phyloP scores from a whole-genome alignment of 2,888 invertebrate species.

The Zelleria hepariella region DNA sequence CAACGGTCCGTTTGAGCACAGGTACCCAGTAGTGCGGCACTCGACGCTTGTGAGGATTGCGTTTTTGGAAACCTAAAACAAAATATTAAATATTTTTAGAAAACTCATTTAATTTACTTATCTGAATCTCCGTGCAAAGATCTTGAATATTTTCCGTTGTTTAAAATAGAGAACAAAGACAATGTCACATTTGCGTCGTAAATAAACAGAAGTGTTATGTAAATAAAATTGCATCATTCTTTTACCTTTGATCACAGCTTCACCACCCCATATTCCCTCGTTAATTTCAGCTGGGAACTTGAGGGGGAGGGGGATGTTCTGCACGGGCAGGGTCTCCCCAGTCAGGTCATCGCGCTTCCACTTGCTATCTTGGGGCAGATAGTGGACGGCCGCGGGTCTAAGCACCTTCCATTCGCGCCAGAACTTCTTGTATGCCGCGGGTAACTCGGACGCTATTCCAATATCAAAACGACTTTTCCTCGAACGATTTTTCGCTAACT shows the following conservation, averaged over 20 bases:
- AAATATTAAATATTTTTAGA: slow-evolving; percentile 3
- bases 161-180: not conserved
- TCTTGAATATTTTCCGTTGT: too few relatives aligned
- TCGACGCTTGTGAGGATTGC: slow-evolving; percentile 71
- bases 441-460: slow-evolving; percentile 78
- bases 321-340: slow-evolving; percentile 79
- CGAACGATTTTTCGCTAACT: slow-evolving; percentile 62
- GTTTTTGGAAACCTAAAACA: slow-evolving; percentile 76
- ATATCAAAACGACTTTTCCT: slow-evolving; percentile 72
- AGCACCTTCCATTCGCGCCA: slow-evolving; percentile 86
- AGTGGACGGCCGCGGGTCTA: slow-evolving; percentile 75
- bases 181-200: not conserved
- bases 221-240: not conserved
- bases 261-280: slow-evolving; percentile 96
- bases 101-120: too few relatives aligned
- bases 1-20: slow-evolving; percentile 79
- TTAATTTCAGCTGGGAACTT: slow-evolving; percentile 85
- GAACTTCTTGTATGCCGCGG: slow-evolving; percentile 87
- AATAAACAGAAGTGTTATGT: not conserved
- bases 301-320: slow-evolving; percentile 83
- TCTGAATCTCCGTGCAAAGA: too few relatives aligned
- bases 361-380: slow-evolving; percentile 79
- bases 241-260: slow-evolving; percentile 87
- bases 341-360: slow-evolving; percentile 82
- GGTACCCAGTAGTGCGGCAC: slow-evolving; percentile 94